Evolutionary conservation across 1,140 invertebrate species (phyloP).

Genomic region (Caerostris extrusa): DNA sequence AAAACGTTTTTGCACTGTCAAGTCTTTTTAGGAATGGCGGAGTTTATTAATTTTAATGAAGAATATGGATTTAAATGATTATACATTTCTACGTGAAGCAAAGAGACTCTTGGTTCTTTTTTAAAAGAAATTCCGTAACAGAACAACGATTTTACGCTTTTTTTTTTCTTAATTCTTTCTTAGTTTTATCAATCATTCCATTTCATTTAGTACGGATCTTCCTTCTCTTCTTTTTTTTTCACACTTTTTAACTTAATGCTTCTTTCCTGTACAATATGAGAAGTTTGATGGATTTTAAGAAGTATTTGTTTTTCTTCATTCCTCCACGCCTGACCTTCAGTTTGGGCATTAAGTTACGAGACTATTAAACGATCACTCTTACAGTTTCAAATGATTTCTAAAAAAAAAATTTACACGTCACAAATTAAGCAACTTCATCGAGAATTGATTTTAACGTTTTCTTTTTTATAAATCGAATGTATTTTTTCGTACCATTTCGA

Average conservation of each 20-base stretch:
- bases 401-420: neutral
- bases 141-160: neutral
- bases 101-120: neutral
- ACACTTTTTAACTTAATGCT: conserved; percentile 24
- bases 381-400: neutral
- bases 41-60: conserved; percentile 62
- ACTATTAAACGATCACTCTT: conserved; percentile 1
- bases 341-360: neutral
- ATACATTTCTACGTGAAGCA: neutral
- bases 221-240: neutral
- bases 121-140: neutral
- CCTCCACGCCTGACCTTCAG: neutral
- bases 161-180: conserved; percentile 8
- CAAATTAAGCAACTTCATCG: neutral
- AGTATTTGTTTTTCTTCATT: conserved; percentile 14
- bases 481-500: too few species aligned
- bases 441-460: neutral
- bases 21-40: neutral
- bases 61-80: conserved; percentile 27
- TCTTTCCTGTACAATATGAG: neutral
- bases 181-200: conserved; percentile 53
- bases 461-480: neutral
- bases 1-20: neutral
- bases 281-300: conserved; percentile 1
- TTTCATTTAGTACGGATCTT: conserved; percentile 46